Percentiles rank a stretch among this genome's conserved stretches.
These are phyloP conservation scores for Eunapius fragilis DNA, from an alignment of 37 sponge, comb jelly and placozoan species.

Conservation along the genomic window DNA sequence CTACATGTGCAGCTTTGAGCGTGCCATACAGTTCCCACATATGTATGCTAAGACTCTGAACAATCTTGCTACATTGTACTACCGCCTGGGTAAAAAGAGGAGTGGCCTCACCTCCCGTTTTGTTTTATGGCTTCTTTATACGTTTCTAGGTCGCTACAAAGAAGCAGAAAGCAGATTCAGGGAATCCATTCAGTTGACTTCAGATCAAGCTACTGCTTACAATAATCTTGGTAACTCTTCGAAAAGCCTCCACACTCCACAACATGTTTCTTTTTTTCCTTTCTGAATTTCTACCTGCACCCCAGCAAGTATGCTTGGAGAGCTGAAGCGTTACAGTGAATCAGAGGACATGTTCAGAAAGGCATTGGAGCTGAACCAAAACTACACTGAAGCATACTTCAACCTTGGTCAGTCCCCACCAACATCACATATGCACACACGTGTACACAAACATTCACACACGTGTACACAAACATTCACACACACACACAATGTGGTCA, in stretches of 20 bases:
- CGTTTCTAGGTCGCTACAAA: constrained; percentile 25
- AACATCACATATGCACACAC: not conserved
- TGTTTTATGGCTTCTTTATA: not conserved
- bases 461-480: not conserved
- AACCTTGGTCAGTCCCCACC: constrained; percentile 57
- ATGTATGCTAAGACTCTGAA: constrained; percentile 78
- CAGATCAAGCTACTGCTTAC: constrained; percentile 76
- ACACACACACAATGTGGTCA: not conserved
- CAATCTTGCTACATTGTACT: constrained; percentile 86
- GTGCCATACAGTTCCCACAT: constrained; percentile 53
- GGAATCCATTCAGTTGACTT: constrained; percentile 56
- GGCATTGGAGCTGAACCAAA: constrained; percentile 74
- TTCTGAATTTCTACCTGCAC: no score
- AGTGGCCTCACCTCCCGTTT: not conserved
- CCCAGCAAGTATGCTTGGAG: constrained; percentile 84
- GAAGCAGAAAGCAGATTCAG: constrained; percentile 66
- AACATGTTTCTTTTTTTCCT: not conserved
- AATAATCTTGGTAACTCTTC: constrained; percentile 69
- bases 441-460: not conserved
- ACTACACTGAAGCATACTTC: constrained; percentile 82
- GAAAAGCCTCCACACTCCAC: not conserved
- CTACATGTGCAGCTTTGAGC: constrained; percentile 58
- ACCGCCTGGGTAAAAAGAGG: constrained; percentile 53
- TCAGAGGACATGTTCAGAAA: constrained; percentile 84
- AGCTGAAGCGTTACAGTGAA: constrained; percentile 50